Evolutionary conservation across 2,797 vertebrate species (phyloP).

Genomic region (Setipinna tenuifilis): DNA sequence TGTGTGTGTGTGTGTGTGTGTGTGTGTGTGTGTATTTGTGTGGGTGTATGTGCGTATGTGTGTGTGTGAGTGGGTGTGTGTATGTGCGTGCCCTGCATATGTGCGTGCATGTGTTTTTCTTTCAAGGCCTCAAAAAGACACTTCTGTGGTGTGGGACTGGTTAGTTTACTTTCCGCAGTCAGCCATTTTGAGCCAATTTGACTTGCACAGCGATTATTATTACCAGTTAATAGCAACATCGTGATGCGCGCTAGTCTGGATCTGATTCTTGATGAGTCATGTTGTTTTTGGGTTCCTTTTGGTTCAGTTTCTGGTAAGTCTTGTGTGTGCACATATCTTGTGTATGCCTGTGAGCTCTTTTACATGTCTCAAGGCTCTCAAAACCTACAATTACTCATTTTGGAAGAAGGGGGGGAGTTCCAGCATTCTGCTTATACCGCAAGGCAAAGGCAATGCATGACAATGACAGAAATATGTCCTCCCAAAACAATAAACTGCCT

Average conservation of each 20-base stretch:
- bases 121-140: not conserved
- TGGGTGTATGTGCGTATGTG: not conserved
- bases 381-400: not conserved
- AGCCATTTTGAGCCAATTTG: not conserved
- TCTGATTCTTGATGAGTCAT: not conserved
- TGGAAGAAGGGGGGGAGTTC: not conserved
- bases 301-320: not conserved
- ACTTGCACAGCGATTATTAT: not conserved
- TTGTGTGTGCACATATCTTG: not conserved
- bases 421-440: not conserved
- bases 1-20: not conserved
- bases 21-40: not conserved
- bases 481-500: not conserved
- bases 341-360: not conserved
- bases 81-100: not conserved
- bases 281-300: not conserved
- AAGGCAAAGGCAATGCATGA: not conserved
- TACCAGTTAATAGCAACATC: not conserved
- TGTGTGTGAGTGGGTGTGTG: not conserved
- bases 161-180: not conserved
- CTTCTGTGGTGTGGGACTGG: not conserved
- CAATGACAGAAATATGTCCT: slow-evolving; percentile 2
- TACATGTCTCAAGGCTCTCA: not conserved
- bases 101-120: not conserved
- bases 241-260: not conserved